Base-by-base conservation (phyloP, 2,888 invertebrate species). In the Meghimatium bilineatum region DNA sequence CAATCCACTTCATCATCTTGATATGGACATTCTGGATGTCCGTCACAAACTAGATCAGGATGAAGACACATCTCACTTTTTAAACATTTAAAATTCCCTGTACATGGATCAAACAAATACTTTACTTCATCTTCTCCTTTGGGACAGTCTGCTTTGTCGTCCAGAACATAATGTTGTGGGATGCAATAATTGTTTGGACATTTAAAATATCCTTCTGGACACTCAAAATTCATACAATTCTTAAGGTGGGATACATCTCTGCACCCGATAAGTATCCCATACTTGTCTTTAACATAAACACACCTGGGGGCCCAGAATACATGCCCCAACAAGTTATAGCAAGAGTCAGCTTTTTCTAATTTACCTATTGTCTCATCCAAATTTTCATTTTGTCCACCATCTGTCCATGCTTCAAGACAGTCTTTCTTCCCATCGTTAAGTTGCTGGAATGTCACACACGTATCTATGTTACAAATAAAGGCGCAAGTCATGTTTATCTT, bases 1-100 rank as follows among this genome's bases (percentile, higher is more conserved):
- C 81, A 82, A 29, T 67, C 23, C 38, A 82, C 5, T 66, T 82
- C 81, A 34, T 82, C 81, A 26, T 82, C 81, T 1, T 38, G 38
- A 8, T 38, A 23, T 0, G 81, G 81, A 72, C 81, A 82, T 34
- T 80, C 36, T 29, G 36, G 36, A 56, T 72, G n/a, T 26, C 72
- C 72, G 66, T 82, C 66, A 60, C 81, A 82, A 32, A 82, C 66
- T n/a, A 60, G 38, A 38, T 82, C 81, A 66, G 75, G 81, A 36
- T 82, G 81, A 12, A 83, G 34, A 67, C n/a, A 69, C 77, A 83
- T 32, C 5, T 38, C 1, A 63, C 77, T 77, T 29, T 20, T 32
- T 52, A n/a, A 75, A 77, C 77, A 77, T 1, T n/a, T 63, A 38
- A 77, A 77, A n/a, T 77, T 63, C 23, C 77, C 63, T 3, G 20